Conservation (phyloP, 2,113 vertebrate species). For the Sylvia atricapilla region DNA sequence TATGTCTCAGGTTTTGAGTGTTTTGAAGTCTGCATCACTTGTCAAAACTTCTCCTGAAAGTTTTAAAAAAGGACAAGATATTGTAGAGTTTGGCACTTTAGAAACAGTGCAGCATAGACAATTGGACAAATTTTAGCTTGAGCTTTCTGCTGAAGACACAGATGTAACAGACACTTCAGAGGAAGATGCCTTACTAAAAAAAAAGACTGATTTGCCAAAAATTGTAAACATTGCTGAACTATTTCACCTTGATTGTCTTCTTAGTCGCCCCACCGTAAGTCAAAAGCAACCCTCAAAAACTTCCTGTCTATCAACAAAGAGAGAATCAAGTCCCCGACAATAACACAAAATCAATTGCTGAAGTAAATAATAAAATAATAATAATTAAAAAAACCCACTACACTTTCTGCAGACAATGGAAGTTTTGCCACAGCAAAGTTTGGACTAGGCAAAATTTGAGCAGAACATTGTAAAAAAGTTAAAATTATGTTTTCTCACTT, state of each 20-base stretch:
- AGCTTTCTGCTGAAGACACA: background rate
- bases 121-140: background rate
- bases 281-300: background rate
- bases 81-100: background rate
- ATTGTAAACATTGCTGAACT: background rate
- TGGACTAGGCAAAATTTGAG: background rate
- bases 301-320: background rate
- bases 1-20: background rate
- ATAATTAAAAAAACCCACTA: background rate
- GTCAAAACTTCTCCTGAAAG: conserved; percentile 9
- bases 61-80: background rate
- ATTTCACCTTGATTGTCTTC: background rate
- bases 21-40: background rate
- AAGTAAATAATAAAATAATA: background rate
- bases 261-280: background rate
- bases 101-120: background rate
- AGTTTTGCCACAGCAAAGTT: background rate
- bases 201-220: background rate
- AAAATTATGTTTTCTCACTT: background rate
- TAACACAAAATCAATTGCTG: background rate
- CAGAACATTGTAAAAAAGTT: background rate
- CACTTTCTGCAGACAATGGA: background rate
- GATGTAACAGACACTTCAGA: background rate
- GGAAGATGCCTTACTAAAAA: background rate
- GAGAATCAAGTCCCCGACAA: background rate